A percentile compares a stretch with the other conserved stretches of the same genome.
phyloP scores from a whole-genome alignment of 2,797 vertebrate genomes.

The Neosilurus mollespiculum region DNA sequence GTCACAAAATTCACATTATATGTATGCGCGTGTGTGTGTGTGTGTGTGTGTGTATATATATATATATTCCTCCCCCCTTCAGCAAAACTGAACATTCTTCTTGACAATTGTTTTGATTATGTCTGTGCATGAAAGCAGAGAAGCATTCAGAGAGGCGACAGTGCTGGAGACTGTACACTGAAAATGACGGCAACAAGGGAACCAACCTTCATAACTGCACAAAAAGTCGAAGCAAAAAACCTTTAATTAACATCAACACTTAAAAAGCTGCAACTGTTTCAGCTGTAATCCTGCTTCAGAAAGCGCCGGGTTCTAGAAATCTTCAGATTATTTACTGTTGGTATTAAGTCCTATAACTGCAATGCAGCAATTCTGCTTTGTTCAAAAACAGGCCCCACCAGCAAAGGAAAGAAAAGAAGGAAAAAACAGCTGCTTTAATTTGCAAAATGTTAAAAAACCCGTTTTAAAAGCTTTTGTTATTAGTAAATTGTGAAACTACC shows the following conservation, averaged over 20 bases:
- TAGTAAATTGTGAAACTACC: too few relatives aligned
- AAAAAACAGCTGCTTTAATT: background rate
- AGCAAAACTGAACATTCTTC: background rate
- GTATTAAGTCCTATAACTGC: background rate
- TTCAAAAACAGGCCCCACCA: background rate
- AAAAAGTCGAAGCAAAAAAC: background rate
- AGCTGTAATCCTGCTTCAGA: background rate
- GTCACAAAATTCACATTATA: background rate
- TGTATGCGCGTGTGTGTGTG: too few relatives aligned
- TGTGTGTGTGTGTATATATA: too few relatives aligned
- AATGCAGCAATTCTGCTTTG: background rate
- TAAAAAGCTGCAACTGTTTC: background rate
- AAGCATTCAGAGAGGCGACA: background rate
- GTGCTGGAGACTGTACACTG: background rate
- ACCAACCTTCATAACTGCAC: background rate
- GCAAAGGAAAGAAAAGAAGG: background rate
- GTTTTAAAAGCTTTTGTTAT: background rate
- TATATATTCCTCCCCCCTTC: fast-evolving
- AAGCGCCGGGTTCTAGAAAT: background rate
- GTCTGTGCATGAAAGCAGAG: background rate
- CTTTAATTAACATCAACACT: background rate
- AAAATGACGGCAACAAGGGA: background rate
- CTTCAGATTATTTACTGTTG: background rate
- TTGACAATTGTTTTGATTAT: background rate
- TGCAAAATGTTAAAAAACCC: background rate